Evolutionary conservation across 2,113 vertebrate genomes (phyloP).

Genomic region (Prunella fulvescens): DNA sequence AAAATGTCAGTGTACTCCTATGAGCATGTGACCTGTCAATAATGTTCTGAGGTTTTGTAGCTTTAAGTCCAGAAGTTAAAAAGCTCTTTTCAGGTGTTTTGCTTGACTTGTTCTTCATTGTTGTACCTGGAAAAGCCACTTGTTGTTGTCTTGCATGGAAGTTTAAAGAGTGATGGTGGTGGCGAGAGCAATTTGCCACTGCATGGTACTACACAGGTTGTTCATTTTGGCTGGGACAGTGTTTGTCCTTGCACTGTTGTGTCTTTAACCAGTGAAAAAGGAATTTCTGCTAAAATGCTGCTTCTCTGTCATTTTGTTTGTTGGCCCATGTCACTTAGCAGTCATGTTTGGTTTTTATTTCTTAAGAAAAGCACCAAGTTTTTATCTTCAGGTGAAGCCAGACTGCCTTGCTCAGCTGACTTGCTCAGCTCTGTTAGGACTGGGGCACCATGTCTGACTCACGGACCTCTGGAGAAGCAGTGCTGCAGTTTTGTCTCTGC

Average conservation of each 20-base stretch:
- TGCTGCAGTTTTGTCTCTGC: neutral
- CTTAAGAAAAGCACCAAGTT: neutral
- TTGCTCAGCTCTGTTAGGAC: too few species aligned
- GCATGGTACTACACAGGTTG: fast-evolving
- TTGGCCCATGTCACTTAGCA: neutral
- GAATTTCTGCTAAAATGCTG: neutral
- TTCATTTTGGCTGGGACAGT: neutral
- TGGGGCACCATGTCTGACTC: neutral
- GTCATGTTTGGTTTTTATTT: fast-evolving
- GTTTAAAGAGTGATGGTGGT: neutral
- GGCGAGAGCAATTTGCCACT: neutral
- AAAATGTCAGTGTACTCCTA: neutral
- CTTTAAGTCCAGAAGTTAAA: neutral
- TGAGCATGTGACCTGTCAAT: neutral
- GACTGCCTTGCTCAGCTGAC: neutral
- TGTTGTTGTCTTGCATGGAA: neutral
- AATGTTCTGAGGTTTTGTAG: neutral
- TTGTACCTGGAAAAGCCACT: neutral
- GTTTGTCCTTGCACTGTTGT: neutral
- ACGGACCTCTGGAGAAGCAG: neutral
- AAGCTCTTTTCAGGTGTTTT: neutral
- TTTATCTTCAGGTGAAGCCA: neutral
- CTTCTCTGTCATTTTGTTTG: neutral
- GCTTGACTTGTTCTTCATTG: neutral
- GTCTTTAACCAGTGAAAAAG: neutral